Evolutionary conservation across 2,888 invertebrate species (phyloP).

Genomic region (Liposcelis brunnea): DNA sequence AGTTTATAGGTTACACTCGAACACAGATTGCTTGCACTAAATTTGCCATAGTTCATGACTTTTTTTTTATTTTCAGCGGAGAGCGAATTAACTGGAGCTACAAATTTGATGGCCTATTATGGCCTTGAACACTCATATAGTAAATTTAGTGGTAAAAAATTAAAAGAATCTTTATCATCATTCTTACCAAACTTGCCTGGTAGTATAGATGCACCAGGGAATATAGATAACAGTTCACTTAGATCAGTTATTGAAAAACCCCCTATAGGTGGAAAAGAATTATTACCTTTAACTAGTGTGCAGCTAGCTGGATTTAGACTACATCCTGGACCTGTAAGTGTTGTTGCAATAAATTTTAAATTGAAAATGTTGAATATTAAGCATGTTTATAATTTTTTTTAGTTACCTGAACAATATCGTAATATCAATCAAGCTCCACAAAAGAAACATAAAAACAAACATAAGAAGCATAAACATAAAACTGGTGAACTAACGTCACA

Average conservation of each 20-base stretch:
- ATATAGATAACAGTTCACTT: slow-evolving; percentile 62
- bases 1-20: slow-evolving; percentile 6
- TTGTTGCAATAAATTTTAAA: not conserved
- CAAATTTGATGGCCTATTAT: slow-evolving; percentile 92
- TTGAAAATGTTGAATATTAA: slow-evolving; percentile 8
- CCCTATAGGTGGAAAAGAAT: slow-evolving; percentile 79
- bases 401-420: slow-evolving; percentile 87
- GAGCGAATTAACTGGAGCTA: slow-evolving; percentile 87
- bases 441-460: slow-evolving; percentile 88
- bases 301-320: slow-evolving; percentile 85
- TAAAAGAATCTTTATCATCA: slow-evolving; percentile 86
- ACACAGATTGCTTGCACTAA: not conserved
- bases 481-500: slow-evolving; percentile 56
- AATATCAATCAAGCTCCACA: slow-evolving; percentile 82
- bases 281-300: slow-evolving; percentile 67
- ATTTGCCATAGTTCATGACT: not conserved
- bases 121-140: slow-evolving; percentile 93
- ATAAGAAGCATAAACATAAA: slow-evolving; percentile 88
- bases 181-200: slow-evolving; percentile 91
- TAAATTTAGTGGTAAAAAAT: slow-evolving; percentile 92
- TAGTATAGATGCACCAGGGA: slow-evolving; percentile 81
- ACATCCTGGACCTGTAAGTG: slow-evolving; percentile 74
- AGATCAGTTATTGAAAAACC: slow-evolving; percentile 91
- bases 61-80: slow-evolving; percentile 38
- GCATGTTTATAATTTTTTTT: slow-evolving; percentile 19